These are phyloP conservation scores for Graptemys geographica DNA, from an alignment of 2,797 vertebrate genomes.

Conservation along the genomic window DNA sequence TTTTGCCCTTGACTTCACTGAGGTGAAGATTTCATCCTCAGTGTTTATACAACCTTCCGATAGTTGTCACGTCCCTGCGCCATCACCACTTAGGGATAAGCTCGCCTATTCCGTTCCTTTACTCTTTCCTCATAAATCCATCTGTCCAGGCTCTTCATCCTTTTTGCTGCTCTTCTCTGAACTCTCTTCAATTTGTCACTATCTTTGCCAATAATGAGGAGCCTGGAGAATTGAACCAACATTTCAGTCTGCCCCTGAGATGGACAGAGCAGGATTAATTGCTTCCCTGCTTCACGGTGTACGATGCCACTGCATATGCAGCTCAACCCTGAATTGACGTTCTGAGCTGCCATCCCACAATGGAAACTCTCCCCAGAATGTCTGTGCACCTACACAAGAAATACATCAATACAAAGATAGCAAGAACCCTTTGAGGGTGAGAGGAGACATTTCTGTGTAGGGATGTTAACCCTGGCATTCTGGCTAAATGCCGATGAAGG, in stretches of 20 bases:
- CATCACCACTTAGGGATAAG: neutral
- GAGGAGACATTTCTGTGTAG: neutral
- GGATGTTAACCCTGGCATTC: fast-evolving
- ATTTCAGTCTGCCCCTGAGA: fast-evolving
- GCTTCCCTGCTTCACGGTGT: neutral
- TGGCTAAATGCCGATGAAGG: neutral
- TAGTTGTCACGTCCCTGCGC: neutral
- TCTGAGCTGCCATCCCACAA: neutral
- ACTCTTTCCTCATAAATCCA: neutral
- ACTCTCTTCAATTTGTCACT: neutral
- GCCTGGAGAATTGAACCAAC: fast-evolving
- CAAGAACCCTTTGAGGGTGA: neutral
- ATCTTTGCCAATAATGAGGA: neutral
- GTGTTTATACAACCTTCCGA: neutral
- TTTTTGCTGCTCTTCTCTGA: neutral
- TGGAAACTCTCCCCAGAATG: neutral
- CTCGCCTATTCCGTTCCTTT: neutral
- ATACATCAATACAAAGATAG: neutral
- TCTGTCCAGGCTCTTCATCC: neutral
- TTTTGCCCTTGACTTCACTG: neutral
- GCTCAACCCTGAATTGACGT: neutral
- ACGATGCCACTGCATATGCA: neutral
- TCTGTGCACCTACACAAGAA: fast-evolving
- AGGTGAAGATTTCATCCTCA: neutral
- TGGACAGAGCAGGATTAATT: neutral